Percentiles rank a stretch among this genome's conserved stretches.
These are phyloP conservation scores for Phyllotreta cruciferae DNA, from an alignment of 2,888 invertebrate genomes.

Conservation along the genomic window DNA sequence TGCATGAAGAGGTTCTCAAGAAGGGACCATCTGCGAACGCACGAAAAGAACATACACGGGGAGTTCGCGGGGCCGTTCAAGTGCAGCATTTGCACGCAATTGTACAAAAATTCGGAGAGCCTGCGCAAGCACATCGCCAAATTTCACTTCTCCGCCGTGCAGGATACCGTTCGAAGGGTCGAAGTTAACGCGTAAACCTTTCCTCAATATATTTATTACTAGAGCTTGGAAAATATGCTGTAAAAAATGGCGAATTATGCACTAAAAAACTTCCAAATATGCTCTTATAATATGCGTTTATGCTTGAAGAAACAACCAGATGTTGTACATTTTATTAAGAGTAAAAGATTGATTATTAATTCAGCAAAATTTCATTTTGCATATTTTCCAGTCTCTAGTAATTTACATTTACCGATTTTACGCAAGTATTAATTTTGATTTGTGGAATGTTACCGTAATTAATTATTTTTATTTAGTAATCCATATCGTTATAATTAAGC, in stretches of 20 bases:
- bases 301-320: not conserved
- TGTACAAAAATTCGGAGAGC: slow-evolving; percentile 61
- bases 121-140: slow-evolving; percentile 61
- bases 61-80: slow-evolving; percentile 61
- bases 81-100: slow-evolving; percentile 59
- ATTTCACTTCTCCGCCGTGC: slow-evolving; percentile 56
- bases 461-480: slow-evolving; percentile 4
- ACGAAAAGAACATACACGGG: slow-evolving; percentile 62
- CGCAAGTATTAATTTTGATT: not conserved
- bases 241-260: too few relatives aligned
- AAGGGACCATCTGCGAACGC: slow-evolving; percentile 60
- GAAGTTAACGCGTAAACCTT: slow-evolving; percentile 46
- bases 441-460: slow-evolving; percentile 19
- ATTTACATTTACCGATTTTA: not conserved
- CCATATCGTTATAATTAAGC: slow-evolving; percentile 2
- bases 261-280: not conserved
- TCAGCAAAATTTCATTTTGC: not conserved
- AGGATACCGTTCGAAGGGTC: slow-evolving; percentile 45
- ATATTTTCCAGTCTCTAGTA: not conserved
- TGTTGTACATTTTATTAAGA: too few relatives aligned
- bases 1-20: slow-evolving; percentile 59
- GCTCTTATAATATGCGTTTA: slow-evolving; percentile 2
- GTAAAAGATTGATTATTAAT: too few relatives aligned
- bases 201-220: too few relatives aligned
- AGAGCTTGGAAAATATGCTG: too few relatives aligned